Base-by-base conservation (phyloP, 2,888 invertebrate species). In the Watsonalla binaria region DNA sequence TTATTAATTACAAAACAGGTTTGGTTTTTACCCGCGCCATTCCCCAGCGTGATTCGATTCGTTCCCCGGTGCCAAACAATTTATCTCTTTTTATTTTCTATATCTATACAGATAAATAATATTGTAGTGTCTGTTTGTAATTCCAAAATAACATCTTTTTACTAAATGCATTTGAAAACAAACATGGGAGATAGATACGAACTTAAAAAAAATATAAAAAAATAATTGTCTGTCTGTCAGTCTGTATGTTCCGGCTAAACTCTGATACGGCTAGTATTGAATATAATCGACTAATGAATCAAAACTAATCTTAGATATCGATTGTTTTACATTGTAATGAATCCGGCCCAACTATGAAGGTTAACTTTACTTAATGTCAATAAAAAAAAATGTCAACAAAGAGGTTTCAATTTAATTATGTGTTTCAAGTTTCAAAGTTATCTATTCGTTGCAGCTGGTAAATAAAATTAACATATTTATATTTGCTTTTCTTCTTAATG, bases 1-100 rank as follows among this genome's bases (percentile, higher is more conserved):
- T 47, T 48, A 53, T 46, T 51, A 15, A 45, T 45, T 45, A 33
- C 47, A 42, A 47, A 46, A 42, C 47, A 24, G 47, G 47, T 48
- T 34, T 48, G 45, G 6, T 49, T 53, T 53, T 33, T 48, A 35
- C n/a, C 35, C 48, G 35, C 6, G 35, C 35, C 7, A 9, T 37
- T 35, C 14, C 35, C 14, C 48, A 13, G 49, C 46, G 45, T 34
- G 49, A 42, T 62, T 57, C 55, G 52, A 59, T 65, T 58, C 56
- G 57, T 58, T 61, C 58, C 57, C 56, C 56, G 54, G 58, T 57
- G 57, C 56, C 58, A 55, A 58, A 53, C 57, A 53, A 56, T 59
- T 54, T 59, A 8, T 24, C 45, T 56, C 50, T n/a, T n/a, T n/a
- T n/a, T n/a, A n/a, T n/a, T n/a, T n/a, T n/a, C n/a, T n/a, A n/a